Conservation (phyloP, 2,113 vertebrate genomes). For the Eretmochelys imbricata region DNA sequence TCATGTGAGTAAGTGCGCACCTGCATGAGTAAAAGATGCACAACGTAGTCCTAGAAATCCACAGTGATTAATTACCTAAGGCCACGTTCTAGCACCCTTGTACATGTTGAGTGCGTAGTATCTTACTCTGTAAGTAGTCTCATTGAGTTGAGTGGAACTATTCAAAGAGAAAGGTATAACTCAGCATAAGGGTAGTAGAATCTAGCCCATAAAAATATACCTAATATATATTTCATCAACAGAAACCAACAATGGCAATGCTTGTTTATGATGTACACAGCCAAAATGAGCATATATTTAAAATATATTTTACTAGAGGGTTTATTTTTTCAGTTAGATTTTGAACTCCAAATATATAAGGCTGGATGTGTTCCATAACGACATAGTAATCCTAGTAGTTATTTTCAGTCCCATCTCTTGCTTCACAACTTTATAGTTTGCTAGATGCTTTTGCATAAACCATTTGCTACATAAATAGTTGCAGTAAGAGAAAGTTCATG, state of each 20-base stretch:
- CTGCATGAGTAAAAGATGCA: background rate
- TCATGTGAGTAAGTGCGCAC: background rate
- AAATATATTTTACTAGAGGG: background rate
- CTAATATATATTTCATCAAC: too few species aligned
- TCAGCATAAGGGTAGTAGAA: background rate
- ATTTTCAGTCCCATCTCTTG: background rate
- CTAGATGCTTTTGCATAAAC: background rate
- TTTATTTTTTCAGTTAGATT: background rate
- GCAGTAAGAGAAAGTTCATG: background rate
- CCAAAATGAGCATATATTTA: background rate
- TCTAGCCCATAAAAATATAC: background rate
- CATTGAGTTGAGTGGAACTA: background rate
- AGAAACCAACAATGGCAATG: background rate
- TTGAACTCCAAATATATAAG: background rate
- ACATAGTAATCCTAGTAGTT: background rate
- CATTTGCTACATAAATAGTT: background rate
- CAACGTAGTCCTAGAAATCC: background rate
- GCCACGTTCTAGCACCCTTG: background rate
- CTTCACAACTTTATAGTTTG: background rate
- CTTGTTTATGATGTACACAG: background rate
- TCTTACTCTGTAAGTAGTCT: background rate
- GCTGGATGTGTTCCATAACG: background rate
- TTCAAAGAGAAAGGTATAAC: background rate
- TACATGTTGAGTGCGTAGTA: fast-evolving
- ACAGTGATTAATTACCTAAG: background rate